These are phyloP conservation scores for Sardina pilchardus DNA, from an alignment of 2,113 vertebrate genomes.

Conservation along the genomic window DNA sequence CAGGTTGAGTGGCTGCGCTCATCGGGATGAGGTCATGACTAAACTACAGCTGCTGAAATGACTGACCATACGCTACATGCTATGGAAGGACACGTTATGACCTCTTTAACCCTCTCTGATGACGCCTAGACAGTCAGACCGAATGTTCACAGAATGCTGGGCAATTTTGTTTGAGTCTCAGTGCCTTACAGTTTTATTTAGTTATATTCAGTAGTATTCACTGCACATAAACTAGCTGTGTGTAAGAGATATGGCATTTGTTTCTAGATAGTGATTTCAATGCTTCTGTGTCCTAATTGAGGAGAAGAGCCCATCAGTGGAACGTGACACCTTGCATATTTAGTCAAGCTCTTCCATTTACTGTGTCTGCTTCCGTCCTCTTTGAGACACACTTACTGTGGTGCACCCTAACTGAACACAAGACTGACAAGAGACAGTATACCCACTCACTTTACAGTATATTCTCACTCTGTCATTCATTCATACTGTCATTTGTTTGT, in stretches of 20 bases:
- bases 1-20: neutral
- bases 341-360: neutral
- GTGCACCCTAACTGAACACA: neutral
- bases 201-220: neutral
- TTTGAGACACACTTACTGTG: neutral
- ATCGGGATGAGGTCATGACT: too few species aligned
- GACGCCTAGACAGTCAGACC: too few species aligned
- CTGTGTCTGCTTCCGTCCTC: neutral
- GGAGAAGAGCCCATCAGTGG: neutral
- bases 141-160: neutral
- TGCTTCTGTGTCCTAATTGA: neutral
- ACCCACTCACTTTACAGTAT: neutral
- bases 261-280: neutral
- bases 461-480: too few species aligned
- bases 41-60: neutral
- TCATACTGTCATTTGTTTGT: too few species aligned
- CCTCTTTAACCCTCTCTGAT: too few species aligned
- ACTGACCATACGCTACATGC: neutral
- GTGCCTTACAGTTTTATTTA: neutral
- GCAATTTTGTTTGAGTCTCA: neutral
- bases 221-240: neutral
- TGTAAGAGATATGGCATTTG: neutral
- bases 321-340: neutral
- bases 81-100: too few species aligned
- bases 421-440: neutral